These are phyloP conservation scores for Tetramorium bicarinatum DNA, from an alignment of 2,888 invertebrate genomes.

Conservation along the genomic window DNA sequence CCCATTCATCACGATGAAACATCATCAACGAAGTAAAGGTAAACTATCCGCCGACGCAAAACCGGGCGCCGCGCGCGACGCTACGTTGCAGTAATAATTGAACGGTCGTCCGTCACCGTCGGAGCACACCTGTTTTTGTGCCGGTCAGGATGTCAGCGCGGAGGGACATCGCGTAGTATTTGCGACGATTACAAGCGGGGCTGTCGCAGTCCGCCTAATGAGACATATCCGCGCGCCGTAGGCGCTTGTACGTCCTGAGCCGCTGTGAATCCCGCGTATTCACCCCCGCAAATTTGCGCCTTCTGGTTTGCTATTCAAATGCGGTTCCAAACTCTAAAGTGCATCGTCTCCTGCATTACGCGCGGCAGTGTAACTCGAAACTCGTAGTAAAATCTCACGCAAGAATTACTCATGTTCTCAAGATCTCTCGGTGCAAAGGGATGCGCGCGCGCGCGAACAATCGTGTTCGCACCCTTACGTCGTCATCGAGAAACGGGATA, in stretches of 20 bases:
- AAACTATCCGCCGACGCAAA: slow-evolving; percentile 27
- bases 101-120: slow-evolving; percentile 42
- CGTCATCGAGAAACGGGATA: not conserved
- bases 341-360: slow-evolving; percentile 4
- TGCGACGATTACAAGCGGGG: not conserved
- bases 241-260: not conserved
- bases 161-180: slow-evolving; percentile 37
- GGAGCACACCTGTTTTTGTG: slow-evolving; percentile 17
- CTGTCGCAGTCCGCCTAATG: slow-evolving; percentile 33
- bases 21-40: slow-evolving; percentile 47
- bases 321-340: not conserved
- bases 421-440: slow-evolving; percentile 1
- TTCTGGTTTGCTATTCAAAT: slow-evolving; percentile 31
- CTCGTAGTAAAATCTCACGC: slow-evolving; percentile 32
- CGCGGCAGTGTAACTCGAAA: not conserved
- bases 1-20: slow-evolving; percentile 50
- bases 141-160: slow-evolving; percentile 29
- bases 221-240: not conserved
- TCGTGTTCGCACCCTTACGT: not conserved
- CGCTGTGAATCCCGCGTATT: not conserved
- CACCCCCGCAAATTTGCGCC: not conserved
- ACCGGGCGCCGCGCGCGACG: slow-evolving; percentile 6
- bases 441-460: not conserved
- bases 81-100: slow-evolving; percentile 40
- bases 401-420: slow-evolving; percentile 18